Percentiles rank a stretch among this genome's conserved stretches.
Evolutionary conservation across 2,113 vertebrate species (phyloP).

Genomic region (Propithecus coquereli): DNA sequence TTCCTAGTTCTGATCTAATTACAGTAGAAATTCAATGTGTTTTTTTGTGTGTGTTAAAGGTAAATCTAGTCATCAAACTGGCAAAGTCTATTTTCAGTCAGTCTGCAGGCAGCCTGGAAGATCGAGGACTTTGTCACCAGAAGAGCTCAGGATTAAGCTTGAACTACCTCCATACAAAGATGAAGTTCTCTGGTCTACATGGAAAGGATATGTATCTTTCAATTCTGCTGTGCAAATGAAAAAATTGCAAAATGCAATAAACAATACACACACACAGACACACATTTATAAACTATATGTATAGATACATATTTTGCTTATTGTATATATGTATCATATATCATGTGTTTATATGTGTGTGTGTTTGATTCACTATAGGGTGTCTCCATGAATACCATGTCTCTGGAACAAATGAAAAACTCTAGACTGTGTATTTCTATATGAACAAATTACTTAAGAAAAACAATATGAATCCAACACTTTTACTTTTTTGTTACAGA

Average conservation of each 20-base stretch:
- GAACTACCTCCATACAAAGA: not conserved
- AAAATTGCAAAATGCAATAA: not conserved
- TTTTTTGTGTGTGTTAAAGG: not conserved
- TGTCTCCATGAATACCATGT: not conserved
- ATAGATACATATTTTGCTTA: not conserved
- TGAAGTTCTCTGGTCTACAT: not conserved
- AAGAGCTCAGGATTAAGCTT: not conserved
- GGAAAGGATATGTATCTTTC: not conserved
- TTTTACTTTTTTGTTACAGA: not conserved
- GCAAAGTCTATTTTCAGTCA: not conserved
- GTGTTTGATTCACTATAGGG: not conserved
- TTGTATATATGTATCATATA: not conserved
- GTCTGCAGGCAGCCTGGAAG: not conserved
- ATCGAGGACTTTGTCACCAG: not conserved
- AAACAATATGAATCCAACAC: not conserved
- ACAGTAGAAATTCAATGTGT: not conserved
- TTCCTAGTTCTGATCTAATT: not conserved
- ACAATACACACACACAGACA: not conserved
- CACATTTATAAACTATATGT: not conserved
- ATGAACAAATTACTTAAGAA: not conserved
- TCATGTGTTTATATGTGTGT: not conserved
- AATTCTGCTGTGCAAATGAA: not conserved
- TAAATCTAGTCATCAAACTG: slow-evolving; percentile 38
- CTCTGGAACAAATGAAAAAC: not conserved
- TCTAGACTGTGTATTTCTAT: not conserved